Conservation (phyloP, 2,888 invertebrate species). For the Agonopterix arenella region DNA sequence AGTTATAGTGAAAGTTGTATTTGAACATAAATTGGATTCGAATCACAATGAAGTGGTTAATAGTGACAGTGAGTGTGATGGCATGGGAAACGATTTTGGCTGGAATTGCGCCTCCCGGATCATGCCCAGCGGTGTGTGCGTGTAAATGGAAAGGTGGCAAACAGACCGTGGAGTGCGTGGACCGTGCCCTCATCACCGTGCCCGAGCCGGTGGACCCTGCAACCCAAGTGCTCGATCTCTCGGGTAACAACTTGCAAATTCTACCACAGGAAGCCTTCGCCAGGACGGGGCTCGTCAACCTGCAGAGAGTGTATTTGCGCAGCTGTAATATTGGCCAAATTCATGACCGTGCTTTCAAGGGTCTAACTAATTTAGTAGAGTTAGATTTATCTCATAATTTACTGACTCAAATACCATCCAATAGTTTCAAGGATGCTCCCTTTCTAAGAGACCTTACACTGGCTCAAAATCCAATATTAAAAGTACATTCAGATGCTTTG, state of each 20-base stretch:
- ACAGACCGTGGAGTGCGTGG: slow-evolving; percentile 93
- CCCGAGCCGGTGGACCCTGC: slow-evolving; percentile 91
- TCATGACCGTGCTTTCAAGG: slow-evolving; percentile 89
- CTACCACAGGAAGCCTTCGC: slow-evolving; percentile 89
- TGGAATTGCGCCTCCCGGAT: slow-evolving; percentile 72
- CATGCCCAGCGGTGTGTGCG: slow-evolving; percentile 86
- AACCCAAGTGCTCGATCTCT: slow-evolving; percentile 94
- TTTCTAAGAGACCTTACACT: slow-evolving; percentile 89
- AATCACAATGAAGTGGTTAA: slow-evolving; percentile 68
- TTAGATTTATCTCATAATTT: slow-evolving; percentile 91
- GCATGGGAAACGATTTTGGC: slow-evolving; percentile 58
- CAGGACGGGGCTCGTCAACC: slow-evolving; percentile 87
- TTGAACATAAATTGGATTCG: slow-evolving; percentile 36
- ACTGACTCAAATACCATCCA: slow-evolving; percentile 86
- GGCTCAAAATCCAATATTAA: slow-evolving; percentile 88
- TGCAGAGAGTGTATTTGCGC: slow-evolving; percentile 90
- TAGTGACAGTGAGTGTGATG: slow-evolving; percentile 65
- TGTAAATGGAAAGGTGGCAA: slow-evolving; percentile 98
- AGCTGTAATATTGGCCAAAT: slow-evolving; percentile 91
- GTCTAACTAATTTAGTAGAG: slow-evolving; percentile 92
- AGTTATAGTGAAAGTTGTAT: slow-evolving; percentile 40
- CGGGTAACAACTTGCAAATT: slow-evolving; percentile 90
- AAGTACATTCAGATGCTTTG: slow-evolving; percentile 86
- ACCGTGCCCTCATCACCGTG: slow-evolving; percentile 88
- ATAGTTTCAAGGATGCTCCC: slow-evolving; percentile 86